phyloP scores from a whole-genome alignment of 2,888 invertebrate species.

The Amphimallon solstitiale region DNA sequence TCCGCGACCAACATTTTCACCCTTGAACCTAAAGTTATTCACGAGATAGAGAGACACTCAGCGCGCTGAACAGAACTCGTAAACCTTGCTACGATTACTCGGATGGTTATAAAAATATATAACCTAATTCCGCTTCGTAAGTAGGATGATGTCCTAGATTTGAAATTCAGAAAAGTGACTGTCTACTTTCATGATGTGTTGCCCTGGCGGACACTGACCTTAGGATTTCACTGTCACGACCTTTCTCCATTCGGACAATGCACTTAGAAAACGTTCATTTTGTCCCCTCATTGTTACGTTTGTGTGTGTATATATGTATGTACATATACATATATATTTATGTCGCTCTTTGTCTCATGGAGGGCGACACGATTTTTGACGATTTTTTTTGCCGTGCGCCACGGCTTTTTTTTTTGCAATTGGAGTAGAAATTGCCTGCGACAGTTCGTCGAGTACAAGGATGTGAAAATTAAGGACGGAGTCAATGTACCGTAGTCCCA shows the following conservation, averaged over 20 bases:
- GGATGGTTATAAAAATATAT: conserved; percentile 51
- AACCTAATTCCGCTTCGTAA: conserved; percentile 55
- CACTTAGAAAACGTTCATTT: conserved; percentile 40
- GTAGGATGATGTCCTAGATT: conserved; percentile 51
- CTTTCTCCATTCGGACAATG: conserved; percentile 50
- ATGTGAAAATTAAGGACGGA: conserved; percentile 33
- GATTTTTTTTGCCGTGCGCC: conserved; percentile 10
- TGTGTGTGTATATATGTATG: background rate
- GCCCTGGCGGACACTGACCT: conserved; percentile 46
- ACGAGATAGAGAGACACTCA: conserved; percentile 37
- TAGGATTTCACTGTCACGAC: conserved; percentile 51
- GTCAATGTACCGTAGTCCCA: conserved; percentile 23
- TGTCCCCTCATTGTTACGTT: conserved; percentile 30
- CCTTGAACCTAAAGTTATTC: conserved; percentile 41
- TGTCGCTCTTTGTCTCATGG: conserved; percentile 20
- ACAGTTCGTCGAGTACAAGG: conserved; percentile 23
- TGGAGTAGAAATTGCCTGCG: conserved; percentile 32
- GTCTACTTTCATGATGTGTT: conserved; percentile 51
- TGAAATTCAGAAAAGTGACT: conserved; percentile 55
- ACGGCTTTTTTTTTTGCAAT: conserved; percentile 22
- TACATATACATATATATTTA: background rate
- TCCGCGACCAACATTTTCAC: conserved; percentile 38
- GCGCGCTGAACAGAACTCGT: conserved; percentile 43
- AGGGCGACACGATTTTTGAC: conserved; percentile 13
- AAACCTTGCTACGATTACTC: conserved; percentile 45